A percentile compares a stretch with the other conserved stretches of the same genome.
Evolutionary conservation across 2,113 vertebrate genomes (phyloP).

Genomic region (Semnornis frantzii): DNA sequence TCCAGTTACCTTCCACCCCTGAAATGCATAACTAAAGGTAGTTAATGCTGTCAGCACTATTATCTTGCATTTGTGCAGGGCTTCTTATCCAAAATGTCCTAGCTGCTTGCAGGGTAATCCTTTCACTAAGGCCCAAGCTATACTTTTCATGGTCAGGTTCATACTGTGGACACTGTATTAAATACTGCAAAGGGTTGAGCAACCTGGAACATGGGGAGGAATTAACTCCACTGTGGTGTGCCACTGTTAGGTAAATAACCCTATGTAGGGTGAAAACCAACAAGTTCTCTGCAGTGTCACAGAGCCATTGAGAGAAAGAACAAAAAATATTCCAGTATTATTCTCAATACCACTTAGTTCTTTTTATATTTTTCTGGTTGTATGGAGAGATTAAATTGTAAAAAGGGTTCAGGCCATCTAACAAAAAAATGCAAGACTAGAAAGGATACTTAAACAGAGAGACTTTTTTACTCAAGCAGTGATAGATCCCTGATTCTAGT

Average conservation of each 20-base stretch:
- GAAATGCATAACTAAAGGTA: background rate
- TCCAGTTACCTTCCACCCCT: background rate
- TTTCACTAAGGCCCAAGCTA: background rate
- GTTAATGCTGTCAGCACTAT: constrained; percentile 21
- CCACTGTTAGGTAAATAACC: background rate
- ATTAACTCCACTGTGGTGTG: background rate
- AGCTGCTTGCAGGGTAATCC: background rate
- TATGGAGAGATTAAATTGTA: background rate
- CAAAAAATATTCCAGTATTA: background rate
- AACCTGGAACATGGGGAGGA: background rate
- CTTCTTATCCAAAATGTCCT: background rate
- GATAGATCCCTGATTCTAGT: background rate
- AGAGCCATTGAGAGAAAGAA: background rate
- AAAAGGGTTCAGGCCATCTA: background rate
- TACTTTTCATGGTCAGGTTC: background rate
- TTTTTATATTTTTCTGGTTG: background rate
- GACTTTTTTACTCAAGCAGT: background rate
- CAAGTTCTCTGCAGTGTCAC: background rate
- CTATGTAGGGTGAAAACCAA: background rate
- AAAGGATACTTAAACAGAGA: background rate
- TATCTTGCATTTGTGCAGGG: background rate
- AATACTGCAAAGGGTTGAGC: background rate
- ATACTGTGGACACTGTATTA: background rate
- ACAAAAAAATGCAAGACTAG: background rate
- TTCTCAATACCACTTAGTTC: background rate